Evolutionary conservation across 2,113 vertebrate species (phyloP).

Genomic region (Bufo bufo): DNA sequence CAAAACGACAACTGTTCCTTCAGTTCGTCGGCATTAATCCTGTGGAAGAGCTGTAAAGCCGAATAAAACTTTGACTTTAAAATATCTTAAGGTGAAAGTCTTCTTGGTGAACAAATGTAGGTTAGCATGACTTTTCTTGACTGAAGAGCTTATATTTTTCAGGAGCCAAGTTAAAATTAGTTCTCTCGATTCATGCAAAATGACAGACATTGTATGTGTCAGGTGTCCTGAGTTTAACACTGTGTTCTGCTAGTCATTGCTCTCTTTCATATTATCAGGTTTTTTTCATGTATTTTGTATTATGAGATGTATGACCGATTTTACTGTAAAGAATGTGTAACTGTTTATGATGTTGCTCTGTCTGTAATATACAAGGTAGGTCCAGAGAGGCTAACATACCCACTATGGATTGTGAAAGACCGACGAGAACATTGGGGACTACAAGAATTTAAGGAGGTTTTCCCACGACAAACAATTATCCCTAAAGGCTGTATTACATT

Average conservation of each 20-base stretch:
- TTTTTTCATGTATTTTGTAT: neutral
- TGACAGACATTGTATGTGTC: neutral
- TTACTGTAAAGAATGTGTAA: neutral
- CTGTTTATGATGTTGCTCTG: neutral
- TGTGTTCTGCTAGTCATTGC: neutral
- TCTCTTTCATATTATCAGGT: neutral
- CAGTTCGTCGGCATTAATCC: constrained; percentile 60
- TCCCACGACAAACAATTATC: neutral
- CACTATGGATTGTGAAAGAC: too few species aligned
- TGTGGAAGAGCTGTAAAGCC: constrained; percentile 59
- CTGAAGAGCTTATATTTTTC: neutral
- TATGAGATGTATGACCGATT: too few species aligned
- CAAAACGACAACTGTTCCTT: constrained; percentile 71
- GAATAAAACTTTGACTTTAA: constrained; percentile 33
- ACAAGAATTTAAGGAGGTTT: too few species aligned
- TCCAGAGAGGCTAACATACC: too few species aligned
- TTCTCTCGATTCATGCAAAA: neutral
- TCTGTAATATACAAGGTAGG: neutral
- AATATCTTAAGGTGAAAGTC: constrained; percentile 3
- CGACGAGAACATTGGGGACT: too few species aligned
- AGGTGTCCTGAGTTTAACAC: neutral
- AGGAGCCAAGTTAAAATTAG: neutral
- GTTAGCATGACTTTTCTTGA: constrained; percentile 4
- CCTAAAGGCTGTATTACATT: too few species aligned
- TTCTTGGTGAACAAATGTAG: constrained; percentile 22